A percentile compares a stretch with the other conserved stretches of the same genome.
phyloP scores from a whole-genome alignment of 2,888 invertebrate species.

The Leucoma salicis region DNA sequence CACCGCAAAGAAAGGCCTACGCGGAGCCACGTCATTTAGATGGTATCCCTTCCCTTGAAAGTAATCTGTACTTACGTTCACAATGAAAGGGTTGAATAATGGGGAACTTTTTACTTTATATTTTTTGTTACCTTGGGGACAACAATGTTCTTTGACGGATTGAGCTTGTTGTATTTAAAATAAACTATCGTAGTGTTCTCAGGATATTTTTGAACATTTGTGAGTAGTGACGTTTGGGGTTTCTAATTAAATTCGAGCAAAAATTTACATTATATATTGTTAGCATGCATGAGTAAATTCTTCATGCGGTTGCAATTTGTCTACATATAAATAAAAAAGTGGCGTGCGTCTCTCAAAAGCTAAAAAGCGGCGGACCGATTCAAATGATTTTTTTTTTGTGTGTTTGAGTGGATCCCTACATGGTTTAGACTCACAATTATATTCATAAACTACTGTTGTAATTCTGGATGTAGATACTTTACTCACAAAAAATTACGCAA shows the following conservation, averaged over 20 bases:
- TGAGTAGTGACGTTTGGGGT: conserved; percentile 1
- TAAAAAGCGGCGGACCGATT: no score
- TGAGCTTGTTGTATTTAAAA: conserved; percentile 49
- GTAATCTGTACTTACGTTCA: conserved; percentile 68
- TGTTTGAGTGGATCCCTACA: no score
- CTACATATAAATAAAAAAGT: no score
- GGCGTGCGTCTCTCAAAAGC: no score
- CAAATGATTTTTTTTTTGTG: no score
- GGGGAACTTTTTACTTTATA: conserved; percentile 53
- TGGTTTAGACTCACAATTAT: no score
- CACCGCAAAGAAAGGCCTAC: conserved; percentile 64
- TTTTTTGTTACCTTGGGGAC: conserved; percentile 57
- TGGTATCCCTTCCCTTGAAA: conserved; percentile 73
- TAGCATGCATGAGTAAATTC: no score
- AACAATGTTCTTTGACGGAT: conserved; percentile 66
- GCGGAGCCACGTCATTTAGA: conserved; percentile 74
- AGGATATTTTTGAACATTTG: conserved; percentile 16
- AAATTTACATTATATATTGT: neutral
- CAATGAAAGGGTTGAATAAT: conserved; percentile 69
- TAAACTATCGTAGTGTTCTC: conserved; percentile 34
- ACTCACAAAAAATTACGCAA: no score
- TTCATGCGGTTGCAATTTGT: no score
- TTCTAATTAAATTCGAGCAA: neutral
- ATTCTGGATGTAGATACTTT: no score
- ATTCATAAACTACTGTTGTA: no score